Evolutionary conservation across 2,888 invertebrate genomes (phyloP).

Genomic region (Pteria penguin): DNA sequence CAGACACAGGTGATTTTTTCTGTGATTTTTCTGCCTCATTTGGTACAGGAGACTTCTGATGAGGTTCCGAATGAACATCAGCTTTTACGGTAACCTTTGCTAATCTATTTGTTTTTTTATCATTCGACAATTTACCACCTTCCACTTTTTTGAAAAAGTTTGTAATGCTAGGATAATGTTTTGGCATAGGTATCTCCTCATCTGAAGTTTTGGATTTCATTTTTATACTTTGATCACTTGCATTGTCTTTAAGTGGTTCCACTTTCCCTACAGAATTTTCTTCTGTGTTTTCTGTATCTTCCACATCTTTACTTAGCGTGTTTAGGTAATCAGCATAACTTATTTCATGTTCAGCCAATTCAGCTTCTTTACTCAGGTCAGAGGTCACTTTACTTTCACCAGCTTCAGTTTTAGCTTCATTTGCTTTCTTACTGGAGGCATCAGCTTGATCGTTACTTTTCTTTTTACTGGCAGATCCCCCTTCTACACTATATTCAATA

Average conservation of each 20-base stretch:
- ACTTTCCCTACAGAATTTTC: neutral
- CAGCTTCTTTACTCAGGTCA: neutral
- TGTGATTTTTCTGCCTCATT: neutral
- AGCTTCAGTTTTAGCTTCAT: neutral
- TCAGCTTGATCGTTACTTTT: neutral
- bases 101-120: slow-evolving; percentile 1
- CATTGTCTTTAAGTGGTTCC: neutral
- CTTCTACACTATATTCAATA: neutral
- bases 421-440: neutral
- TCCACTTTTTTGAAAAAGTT: slow-evolving; percentile 36
- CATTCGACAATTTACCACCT: neutral
- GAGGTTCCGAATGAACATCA: slow-evolving; percentile 46
- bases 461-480: neutral
- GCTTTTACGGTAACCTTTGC: slow-evolving; percentile 42
- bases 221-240: neutral
- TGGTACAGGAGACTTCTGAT: neutral
- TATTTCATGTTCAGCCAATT: neutral
- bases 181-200: slow-evolving; percentile 19
- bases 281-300: neutral
- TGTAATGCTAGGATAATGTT: slow-evolving; percentile 37
- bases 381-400: neutral
- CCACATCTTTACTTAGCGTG: neutral
- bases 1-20: neutral
- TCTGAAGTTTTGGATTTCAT: neutral
- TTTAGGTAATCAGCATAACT: slow-evolving; percentile 5